Percentiles rank a stretch among this genome's conserved stretches.
These are phyloP conservation scores for Thryonomys swinderianus DNA, from an alignment of 2,113 vertebrate genomes.

Conservation along the genomic window DNA sequence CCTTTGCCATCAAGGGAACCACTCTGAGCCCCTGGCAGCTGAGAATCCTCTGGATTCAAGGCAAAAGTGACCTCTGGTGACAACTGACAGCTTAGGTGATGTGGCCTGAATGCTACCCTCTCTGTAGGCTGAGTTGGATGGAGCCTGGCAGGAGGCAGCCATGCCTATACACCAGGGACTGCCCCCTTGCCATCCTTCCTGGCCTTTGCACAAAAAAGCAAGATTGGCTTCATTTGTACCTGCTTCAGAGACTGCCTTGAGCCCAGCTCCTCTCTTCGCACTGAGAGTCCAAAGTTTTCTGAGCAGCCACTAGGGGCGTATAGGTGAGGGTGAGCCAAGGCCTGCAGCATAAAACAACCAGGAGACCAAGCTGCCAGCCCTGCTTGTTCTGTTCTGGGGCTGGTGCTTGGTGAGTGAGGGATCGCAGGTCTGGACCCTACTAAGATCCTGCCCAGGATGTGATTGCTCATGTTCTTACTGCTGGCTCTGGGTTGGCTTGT, in stretches of 20 bases:
- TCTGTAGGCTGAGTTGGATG: neutral
- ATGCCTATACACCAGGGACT: neutral
- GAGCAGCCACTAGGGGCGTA: neutral
- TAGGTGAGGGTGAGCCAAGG: neutral
- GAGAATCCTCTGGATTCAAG: slow-evolving; percentile 35
- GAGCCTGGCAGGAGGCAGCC: neutral
- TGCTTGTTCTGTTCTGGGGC: neutral
- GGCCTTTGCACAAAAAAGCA: neutral
- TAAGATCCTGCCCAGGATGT: neutral
- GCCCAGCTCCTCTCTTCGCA: neutral
- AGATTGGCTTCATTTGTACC: neutral
- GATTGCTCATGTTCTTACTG: neutral
- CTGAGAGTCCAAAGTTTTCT: neutral
- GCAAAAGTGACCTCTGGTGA: slow-evolving; percentile 50
- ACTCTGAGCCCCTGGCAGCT: neutral
- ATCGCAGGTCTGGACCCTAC: accelerated
- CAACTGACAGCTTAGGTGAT: slow-evolving; percentile 47
- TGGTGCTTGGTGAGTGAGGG: neutral
- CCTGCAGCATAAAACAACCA: no score
- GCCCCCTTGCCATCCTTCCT: neutral
- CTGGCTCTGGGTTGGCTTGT: neutral
- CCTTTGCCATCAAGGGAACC: neutral
- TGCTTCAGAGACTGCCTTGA: neutral
- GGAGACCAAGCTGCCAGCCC: neutral
- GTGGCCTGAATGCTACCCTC: slow-evolving; percentile 45